Evolutionary conservation across 64 coral and sea anemone genomes (phyloP).

Genomic region (Pocillopora damicornis): DNA sequence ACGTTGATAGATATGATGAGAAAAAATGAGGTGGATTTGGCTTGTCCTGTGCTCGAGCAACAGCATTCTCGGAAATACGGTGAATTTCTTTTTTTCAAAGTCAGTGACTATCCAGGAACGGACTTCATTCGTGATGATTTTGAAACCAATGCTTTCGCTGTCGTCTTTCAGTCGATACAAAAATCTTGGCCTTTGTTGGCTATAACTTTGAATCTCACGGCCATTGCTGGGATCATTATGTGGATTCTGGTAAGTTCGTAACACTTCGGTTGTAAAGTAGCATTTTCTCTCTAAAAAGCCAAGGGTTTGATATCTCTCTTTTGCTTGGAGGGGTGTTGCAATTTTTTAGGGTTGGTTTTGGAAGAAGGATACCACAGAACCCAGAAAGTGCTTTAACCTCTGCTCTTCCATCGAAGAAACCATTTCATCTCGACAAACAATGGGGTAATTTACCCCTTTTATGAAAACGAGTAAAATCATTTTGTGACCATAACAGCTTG

Average conservation of each 20-base stretch:
- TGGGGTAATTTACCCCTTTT: no score
- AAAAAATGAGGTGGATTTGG: not conserved
- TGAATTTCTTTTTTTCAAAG: conserved; percentile 14
- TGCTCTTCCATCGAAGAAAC: no score
- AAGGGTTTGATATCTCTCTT: no score
- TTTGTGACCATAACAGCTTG: no score
- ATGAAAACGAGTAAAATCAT: no score
- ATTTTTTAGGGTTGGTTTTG: no score
- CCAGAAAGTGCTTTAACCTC: no score
- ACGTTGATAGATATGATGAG: not conserved
- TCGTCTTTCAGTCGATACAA: not conserved
- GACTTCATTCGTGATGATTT: conserved; percentile 13
- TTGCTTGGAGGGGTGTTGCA: no score
- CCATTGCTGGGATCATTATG: conserved; percentile 2
- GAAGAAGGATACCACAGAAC: no score
- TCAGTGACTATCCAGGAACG: conserved; percentile 45
- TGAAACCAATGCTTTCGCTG: conserved; percentile 2
- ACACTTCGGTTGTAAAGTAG: no score
- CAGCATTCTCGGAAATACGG: not conserved
- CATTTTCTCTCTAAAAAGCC: no score
- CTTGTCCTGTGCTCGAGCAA: not conserved
- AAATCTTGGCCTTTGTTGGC: conserved; percentile 32
- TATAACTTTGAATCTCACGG: not conserved
- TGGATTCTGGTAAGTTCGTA: conserved; percentile 8
- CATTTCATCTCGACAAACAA: no score